These are phyloP conservation scores for Muraenolepis orangiensis DNA, from an alignment of 2,797 vertebrate genomes.

Conservation along the genomic window DNA sequence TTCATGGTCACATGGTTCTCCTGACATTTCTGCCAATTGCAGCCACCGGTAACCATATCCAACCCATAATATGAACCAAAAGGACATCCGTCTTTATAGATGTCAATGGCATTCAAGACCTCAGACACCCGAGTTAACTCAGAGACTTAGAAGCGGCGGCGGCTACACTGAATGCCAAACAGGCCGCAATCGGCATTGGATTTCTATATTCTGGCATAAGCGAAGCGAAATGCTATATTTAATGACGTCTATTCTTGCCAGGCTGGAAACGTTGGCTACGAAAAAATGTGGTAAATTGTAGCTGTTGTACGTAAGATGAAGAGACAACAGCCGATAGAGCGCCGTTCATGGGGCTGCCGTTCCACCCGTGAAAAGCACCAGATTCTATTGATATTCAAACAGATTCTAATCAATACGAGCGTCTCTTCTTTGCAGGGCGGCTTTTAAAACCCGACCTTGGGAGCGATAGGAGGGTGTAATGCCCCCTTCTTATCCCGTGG, in stretches of 20 bases:
- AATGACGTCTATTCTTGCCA: background rate
- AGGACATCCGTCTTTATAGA: background rate
- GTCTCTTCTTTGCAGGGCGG: no score
- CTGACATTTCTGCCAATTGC: background rate
- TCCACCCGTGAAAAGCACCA: background rate
- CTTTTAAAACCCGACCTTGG: no score
- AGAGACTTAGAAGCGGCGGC: background rate
- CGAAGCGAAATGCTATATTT: background rate
- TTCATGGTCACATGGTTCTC: background rate
- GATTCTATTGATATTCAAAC: background rate
- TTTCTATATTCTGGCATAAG: background rate
- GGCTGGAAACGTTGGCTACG: background rate
- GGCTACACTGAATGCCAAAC: no score
- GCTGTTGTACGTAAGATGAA: no score
- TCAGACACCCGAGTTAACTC: background rate
- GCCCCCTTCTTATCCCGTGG: slow-evolving; percentile 50
- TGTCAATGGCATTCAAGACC: background rate
- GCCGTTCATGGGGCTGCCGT: background rate
- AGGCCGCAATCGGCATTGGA: background rate
- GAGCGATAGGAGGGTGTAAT: slow-evolving; percentile 14
- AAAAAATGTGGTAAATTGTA: background rate
- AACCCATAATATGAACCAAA: background rate
- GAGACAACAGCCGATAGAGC: background rate
- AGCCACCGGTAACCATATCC: background rate
- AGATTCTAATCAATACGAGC: background rate